These are phyloP conservation scores for Melierax canorus DNA, from an alignment of 2,113 vertebrate genomes.

Conservation along the genomic window DNA sequence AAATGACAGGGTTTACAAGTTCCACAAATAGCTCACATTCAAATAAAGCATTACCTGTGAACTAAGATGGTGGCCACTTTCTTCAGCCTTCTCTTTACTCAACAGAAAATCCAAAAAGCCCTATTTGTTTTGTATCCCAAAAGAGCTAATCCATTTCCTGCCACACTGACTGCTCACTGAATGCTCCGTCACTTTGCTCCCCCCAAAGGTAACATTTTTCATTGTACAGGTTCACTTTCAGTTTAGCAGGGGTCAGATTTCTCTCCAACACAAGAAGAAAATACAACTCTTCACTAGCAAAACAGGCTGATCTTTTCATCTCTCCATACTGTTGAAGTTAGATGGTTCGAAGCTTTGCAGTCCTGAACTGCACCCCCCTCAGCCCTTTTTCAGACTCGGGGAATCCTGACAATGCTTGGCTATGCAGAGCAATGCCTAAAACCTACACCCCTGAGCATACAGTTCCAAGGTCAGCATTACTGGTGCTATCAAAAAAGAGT, in stretches of 20 bases:
- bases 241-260: background rate
- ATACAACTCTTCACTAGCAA: background rate
- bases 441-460: accelerated
- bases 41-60: background rate
- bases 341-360: background rate
- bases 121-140: background rate
- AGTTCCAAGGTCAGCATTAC: background rate
- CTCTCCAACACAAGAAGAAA: background rate
- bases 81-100: background rate
- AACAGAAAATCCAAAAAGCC: background rate
- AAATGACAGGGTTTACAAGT: background rate
- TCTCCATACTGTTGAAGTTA: background rate
- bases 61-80: background rate
- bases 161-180: background rate
- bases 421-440: background rate
- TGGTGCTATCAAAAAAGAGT: background rate
- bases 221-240: background rate
- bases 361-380: background rate
- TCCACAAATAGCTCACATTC: background rate
- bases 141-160: background rate
- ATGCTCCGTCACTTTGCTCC: background rate
- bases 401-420: background rate
- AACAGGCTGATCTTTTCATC: background rate
- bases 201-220: background rate
- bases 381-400: background rate